phyloP scores from a whole-genome alignment of 92 coral and sea anemone genomes.

The Epizoanthus stellaris region DNA sequence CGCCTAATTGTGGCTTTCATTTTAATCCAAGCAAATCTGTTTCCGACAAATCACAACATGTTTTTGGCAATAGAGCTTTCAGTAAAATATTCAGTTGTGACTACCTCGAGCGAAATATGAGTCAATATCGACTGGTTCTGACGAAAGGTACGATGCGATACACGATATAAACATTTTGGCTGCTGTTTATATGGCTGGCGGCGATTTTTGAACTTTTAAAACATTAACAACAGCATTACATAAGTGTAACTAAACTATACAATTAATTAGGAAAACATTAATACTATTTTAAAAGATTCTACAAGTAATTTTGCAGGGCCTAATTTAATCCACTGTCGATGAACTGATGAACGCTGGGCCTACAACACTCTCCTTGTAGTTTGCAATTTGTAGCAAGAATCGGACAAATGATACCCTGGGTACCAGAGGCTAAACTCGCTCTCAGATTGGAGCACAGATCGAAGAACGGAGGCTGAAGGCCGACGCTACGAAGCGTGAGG shows the following conservation, averaged over 20 bases:
- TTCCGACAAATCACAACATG: not conserved
- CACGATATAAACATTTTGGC: not conserved
- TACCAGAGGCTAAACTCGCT: too few relatives aligned
- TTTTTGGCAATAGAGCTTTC: not conserved
- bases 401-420: too few relatives aligned
- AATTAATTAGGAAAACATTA: too few relatives aligned
- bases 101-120: not conserved
- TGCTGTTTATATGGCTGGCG: not conserved
- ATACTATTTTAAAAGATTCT: not conserved
- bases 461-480: too few relatives aligned
- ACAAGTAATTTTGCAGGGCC: not conserved
- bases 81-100: not conserved
- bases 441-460: too few relatives aligned
- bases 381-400: too few relatives aligned
- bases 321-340: too few relatives aligned
- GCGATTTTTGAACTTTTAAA: not conserved
- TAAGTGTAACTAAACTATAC: too few relatives aligned
- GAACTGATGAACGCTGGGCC: too few relatives aligned
- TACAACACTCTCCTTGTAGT: too few relatives aligned
- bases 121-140: not conserved
- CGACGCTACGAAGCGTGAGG: too few relatives aligned
- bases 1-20: not conserved
- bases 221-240: too few relatives aligned
- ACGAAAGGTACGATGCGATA: conserved; percentile 11
- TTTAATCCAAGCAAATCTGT: not conserved